Conservation (phyloP, 2,888 invertebrate species). For the Calliscelio sp. region DNA sequence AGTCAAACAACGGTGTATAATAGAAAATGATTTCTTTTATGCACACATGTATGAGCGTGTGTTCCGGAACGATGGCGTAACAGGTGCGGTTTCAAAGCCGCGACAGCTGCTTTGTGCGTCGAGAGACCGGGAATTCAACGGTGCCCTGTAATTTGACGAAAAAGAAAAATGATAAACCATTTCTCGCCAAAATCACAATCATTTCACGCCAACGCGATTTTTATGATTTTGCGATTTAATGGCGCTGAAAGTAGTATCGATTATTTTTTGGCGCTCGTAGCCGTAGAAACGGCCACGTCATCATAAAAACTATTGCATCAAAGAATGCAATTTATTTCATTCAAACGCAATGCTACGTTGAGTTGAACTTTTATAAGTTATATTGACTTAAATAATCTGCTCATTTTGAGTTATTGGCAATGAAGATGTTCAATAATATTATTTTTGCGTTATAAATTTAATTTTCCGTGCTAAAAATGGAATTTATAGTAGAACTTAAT, state of each 20-base stretch:
- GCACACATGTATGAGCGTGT: constrained; percentile 28
- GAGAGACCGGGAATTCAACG: constrained; percentile 30
- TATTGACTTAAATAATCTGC: background rate
- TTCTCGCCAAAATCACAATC: constrained; percentile 41
- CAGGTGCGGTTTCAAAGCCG: constrained; percentile 67
- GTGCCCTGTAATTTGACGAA: constrained; percentile 36
- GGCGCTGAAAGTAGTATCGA: constrained; percentile 43
- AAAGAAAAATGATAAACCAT: constrained; percentile 30
- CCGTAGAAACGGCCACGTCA: background rate
- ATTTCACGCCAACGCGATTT: constrained; percentile 36
- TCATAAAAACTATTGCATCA: background rate
- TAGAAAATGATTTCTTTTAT: constrained; percentile 62
- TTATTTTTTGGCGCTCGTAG: constrained; percentile 8
- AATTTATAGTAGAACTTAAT: too few species aligned
- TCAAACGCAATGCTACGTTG: background rate
- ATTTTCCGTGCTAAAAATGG: too few species aligned
- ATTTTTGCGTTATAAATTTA: too few species aligned
- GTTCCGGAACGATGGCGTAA: constrained; percentile 61
- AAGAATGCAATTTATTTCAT: background rate
- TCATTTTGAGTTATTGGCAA: too few species aligned
- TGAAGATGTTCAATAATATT: too few species aligned
- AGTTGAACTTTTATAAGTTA: background rate
- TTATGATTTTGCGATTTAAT: constrained; percentile 19
- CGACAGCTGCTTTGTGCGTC: constrained; percentile 62
- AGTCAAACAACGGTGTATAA: constrained; percentile 41